Base-by-base conservation (phyloP, 2,888 invertebrate genomes). In the Chaitophorus viminalis region DNA sequence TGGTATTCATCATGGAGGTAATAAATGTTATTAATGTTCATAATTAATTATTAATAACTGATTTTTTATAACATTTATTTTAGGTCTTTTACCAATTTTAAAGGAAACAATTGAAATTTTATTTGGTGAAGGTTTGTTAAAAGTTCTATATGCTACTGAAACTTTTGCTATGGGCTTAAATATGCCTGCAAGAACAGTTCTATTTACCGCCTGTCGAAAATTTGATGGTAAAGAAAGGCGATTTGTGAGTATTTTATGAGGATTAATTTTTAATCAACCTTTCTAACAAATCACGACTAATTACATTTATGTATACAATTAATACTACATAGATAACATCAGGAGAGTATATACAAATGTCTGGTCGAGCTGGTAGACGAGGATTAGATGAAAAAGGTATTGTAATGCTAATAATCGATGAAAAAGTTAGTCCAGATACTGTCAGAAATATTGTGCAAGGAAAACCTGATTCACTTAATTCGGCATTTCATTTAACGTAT, bases 81-180 rank as follows among this genome's bases (percentile, higher is more conserved):
- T 92, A 89, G 94, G 94, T 75, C 92, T 99, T 72, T 93, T 99
- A 91, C 99, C 99, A 0, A 96, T 99, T 90, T 92, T 99, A 77
- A 99, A 99, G 92, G 99, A 99, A 93, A 99, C 98, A 0, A 98
- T 99, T 87, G 99, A 99, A 92, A 99, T 99, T 90, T 93, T 99
- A 60, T 99, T 99, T 91, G 97, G 98, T 0, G 97, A 99, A 92
- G 99, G 99, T 3, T 94, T 99, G 86, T 96, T 99, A 74, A 99
- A 99, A 93, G 98, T 98, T 0, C 93, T 99, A 0, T 99, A 99
- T 92, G 99, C 99, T 0, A 99, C 99, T 0, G 99, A 99, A 93
- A 99, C 99, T 0, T 99, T 99, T 93, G 98, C 99, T 31, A 99
- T 99, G 99, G 99, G 99, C 1, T 93, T 99, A 17, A 99, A 99